Base-by-base conservation (phyloP, 2,113 vertebrate species). In the Entosphenus tridentatus region DNA sequence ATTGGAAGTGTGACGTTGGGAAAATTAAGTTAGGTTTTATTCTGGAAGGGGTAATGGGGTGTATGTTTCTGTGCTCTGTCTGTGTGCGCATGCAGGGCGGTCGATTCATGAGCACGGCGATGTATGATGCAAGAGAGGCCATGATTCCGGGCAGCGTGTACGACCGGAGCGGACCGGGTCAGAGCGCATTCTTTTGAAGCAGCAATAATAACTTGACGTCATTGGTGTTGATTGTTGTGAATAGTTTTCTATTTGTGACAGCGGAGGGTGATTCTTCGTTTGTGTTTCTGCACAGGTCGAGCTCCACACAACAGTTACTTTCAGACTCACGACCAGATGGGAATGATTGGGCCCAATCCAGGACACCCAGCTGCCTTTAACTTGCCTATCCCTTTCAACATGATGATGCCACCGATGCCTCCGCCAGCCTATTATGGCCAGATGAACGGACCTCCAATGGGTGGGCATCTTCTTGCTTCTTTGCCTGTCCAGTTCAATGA, bases 81-180 rank as follows among this genome's bases (percentile, higher is more conserved):
- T 39, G 39, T 39, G 39, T 39, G 39, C 11, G 75, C 68, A 73
- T 74, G 9, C 76, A 98, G 93, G 93, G 92, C 1, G 92, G 88
- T 7, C 87, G 92, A 10, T 98, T 98, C 78, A 98, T 98, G 92
- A 98, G 88, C 12, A 96, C 89, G 7, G 93, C 92, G 17, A 98
- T 98, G 93, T 96, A 98, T 1, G 93, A 96, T 12, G 93, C 93
- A 2, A 81, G 93, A 0, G 93, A 96, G 75, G 93, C 90, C 7
- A 88, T 98, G 70, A 96, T 98, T 70, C 93, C 93, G 0, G 93
- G 93, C 2, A 96, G 91, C 0, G 92, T 90, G 56, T 98, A 98
- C 0, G 92, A 96, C 76, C 81, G 92, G 73, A 95, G 88, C 80
- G 90, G 78, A 74, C 81, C 88, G 71, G 86, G 89, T 91, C 73